A percentile compares a stretch with the other conserved stretches of the same genome.
These are phyloP conservation scores for Myotis yumanensis DNA, from an alignment of 2,113 vertebrate species.

Conservation along the genomic window DNA sequence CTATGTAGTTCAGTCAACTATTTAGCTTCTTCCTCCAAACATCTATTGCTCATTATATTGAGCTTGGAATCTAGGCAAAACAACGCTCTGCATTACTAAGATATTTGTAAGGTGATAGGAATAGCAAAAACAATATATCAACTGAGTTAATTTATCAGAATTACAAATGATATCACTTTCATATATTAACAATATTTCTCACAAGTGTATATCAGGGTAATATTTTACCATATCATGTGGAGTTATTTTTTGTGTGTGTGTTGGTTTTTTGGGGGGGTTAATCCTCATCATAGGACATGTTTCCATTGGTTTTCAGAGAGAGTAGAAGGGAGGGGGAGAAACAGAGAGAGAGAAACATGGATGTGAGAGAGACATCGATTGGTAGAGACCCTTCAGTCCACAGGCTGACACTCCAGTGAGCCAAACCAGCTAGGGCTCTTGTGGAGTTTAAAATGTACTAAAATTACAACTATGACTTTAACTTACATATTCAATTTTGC, in stretches of 20 bases:
- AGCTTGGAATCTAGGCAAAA: not conserved
- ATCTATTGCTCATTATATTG: not conserved
- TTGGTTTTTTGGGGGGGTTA: too few relatives aligned
- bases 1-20: not conserved
- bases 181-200: not conserved
- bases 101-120: not conserved
- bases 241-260: too few relatives aligned
- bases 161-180: not conserved
- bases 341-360: too few relatives aligned
- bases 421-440: not conserved
- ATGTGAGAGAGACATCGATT: too few relatives aligned
- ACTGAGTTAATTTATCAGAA: not conserved
- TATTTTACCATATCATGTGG: not conserved
- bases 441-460: not conserved
- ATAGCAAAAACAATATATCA: not conserved
- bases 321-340: too few relatives aligned
- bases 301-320: too few relatives aligned
- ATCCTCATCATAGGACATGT: too few relatives aligned
- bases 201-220: not conserved
- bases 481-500: not conserved
- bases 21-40: not conserved
- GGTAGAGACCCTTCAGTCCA: too few relatives aligned
- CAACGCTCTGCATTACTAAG: not conserved
- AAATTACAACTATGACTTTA: not conserved
- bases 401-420: too few relatives aligned